Conservation (phyloP, 2,797 vertebrate species). For the Caiman crocodilus region DNA sequence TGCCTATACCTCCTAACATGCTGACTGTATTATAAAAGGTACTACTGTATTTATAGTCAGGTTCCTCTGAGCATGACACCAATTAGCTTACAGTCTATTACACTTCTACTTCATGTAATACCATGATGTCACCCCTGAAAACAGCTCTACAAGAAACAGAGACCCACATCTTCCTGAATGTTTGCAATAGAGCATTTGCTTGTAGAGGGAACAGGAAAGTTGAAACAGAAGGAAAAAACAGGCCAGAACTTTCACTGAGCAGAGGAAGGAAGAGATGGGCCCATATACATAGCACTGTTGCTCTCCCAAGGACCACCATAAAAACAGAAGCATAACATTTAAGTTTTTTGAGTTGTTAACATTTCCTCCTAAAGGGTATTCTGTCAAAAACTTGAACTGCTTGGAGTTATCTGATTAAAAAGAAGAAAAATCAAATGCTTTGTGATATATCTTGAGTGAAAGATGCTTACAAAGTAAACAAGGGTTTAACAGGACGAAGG, state of each 20-base stretch:
- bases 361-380: background rate
- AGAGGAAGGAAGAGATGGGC: background rate
- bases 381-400: background rate
- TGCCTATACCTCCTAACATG: background rate
- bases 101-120: background rate
- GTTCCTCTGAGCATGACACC: background rate
- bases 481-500: too few relatives aligned
- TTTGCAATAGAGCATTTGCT: background rate
- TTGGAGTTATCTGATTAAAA: background rate
- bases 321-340: background rate
- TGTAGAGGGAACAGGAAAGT: background rate
- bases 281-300: background rate
- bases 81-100: background rate
- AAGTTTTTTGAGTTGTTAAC: too few relatives aligned
- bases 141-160: background rate
- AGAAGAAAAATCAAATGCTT: background rate
- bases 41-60: background rate
- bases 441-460: background rate
- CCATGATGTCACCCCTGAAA: background rate
- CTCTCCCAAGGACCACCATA: background rate
- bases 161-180: background rate
- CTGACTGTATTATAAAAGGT: background rate
- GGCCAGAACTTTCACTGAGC: background rate
- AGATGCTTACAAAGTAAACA: background rate
- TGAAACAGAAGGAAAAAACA: slow-evolving; percentile 26